Evolutionary conservation across 2,888 invertebrate species (phyloP).

Genomic region (Petrophora chlorosata): DNA sequence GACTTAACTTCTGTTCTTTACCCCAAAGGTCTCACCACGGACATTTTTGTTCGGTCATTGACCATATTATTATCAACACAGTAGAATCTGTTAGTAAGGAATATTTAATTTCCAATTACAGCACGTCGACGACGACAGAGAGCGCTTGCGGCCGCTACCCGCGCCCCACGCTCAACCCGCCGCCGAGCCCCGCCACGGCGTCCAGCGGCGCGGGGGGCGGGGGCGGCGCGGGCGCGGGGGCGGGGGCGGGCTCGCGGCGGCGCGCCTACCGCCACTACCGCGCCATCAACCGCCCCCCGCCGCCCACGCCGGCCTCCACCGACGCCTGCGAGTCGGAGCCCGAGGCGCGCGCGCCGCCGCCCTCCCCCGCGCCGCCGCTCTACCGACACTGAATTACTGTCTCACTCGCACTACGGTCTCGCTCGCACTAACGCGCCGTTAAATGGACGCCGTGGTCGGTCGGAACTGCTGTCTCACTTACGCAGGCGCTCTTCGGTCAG

Average conservation of each 20-base stretch:
- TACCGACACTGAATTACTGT: slow-evolving; percentile 41
- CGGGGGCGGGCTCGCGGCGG: slow-evolving; percentile 88
- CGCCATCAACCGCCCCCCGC: slow-evolving; percentile 94
- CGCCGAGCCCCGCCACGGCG: slow-evolving; percentile 94
- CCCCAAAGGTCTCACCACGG: no score
- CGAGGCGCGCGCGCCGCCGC: slow-evolving; percentile 92
- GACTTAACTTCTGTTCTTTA: no score
- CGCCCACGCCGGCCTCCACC: slow-evolving; percentile 97
- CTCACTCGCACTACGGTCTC: neutral
- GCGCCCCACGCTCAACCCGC: slow-evolving; percentile 94
- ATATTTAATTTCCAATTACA: slow-evolving; percentile 31
- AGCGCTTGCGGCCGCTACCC: slow-evolving; percentile 89
- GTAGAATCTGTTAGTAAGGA: no score
- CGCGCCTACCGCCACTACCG: slow-evolving; percentile 90
- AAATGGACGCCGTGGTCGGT: no score
- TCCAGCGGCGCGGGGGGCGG: slow-evolving; percentile 82
- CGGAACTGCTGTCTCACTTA: no score
- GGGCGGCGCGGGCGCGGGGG: slow-evolving; percentile 88
- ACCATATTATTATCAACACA: no score
- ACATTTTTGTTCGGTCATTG: no score
- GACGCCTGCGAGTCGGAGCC: slow-evolving; percentile 95
- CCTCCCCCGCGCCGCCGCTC: slow-evolving; percentile 88
- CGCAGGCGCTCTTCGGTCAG: no score
- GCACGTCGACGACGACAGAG: slow-evolving; percentile 81
- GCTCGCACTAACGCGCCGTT: neutral